A percentile compares a stretch with the other conserved stretches of the same genome.
These are phyloP conservation scores for Thryonomys swinderianus DNA, from an alignment of 2,113 vertebrate species.

Conservation along the genomic window DNA sequence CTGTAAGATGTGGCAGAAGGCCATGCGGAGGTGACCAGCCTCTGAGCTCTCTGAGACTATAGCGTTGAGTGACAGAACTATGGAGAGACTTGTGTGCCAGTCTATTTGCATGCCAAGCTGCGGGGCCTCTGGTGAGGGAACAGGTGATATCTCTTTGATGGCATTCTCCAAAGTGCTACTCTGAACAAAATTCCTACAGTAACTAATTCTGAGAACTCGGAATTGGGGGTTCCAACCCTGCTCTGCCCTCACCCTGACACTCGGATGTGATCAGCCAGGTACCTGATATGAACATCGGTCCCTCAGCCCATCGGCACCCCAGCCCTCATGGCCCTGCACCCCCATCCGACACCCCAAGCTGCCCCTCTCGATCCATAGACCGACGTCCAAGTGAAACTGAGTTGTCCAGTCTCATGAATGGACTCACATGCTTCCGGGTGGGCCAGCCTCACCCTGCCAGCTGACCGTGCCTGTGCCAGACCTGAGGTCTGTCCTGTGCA, in stretches of 20 bases:
- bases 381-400: neutral
- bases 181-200: neutral
- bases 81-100: neutral
- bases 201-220: neutral
- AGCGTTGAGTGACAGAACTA: neutral
- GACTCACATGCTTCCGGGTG: neutral
- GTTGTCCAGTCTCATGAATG: neutral
- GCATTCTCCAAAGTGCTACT: neutral
- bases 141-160: neutral
- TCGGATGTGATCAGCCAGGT: no score
- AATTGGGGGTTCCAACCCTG: neutral
- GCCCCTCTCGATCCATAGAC: neutral
- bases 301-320: neutral
- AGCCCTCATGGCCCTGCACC: neutral
- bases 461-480: neutral
- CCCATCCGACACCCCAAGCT: neutral
- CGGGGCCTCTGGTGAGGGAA: neutral
- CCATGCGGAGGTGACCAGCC: neutral
- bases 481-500: neutral
- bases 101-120: neutral
- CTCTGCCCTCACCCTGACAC: neutral
- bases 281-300: neutral
- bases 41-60: neutral
- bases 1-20: neutral
- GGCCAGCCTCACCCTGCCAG: accelerated